Percentiles rank a stretch among this genome's conserved stretches.
phyloP scores from a whole-genome alignment of 2,888 invertebrate species.

The Phaonia tiefii region DNA sequence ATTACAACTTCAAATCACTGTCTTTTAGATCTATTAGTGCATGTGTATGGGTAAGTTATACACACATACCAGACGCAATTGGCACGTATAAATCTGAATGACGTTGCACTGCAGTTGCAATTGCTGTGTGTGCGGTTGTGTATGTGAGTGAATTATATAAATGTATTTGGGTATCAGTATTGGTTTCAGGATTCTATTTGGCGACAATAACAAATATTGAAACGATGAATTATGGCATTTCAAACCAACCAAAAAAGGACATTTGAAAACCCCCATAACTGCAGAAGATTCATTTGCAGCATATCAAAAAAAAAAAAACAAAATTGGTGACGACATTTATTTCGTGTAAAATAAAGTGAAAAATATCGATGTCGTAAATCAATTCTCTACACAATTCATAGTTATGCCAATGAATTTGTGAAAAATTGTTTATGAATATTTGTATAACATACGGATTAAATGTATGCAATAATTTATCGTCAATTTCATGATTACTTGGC shows the following conservation, averaged over 20 bases:
- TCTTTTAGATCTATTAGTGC: no score
- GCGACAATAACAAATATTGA: constrained; percentile 66
- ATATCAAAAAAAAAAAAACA: constrained; percentile 62
- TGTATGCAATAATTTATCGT: constrained; percentile 6
- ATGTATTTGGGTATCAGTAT: constrained; percentile 39
- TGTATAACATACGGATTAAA: constrained; percentile 34
- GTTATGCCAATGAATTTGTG: constrained; percentile 7
- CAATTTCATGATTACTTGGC: not conserved
- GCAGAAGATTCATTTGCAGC: constrained; percentile 46
- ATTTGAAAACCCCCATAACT: constrained; percentile 7
- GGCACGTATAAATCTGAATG: constrained; percentile 60
- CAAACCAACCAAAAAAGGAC: constrained; percentile 61
- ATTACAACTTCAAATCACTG: no score
- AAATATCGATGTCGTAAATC: constrained; percentile 42
- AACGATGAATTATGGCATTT: constrained; percentile 66
- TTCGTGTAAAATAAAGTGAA: constrained; percentile 45
- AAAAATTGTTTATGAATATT: constrained; percentile 34
- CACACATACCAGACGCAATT: no score
- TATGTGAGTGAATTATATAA: constrained; percentile 47
- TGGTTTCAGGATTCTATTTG: constrained; percentile 56
- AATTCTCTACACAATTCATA: constrained; percentile 20
- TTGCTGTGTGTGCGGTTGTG: no score
- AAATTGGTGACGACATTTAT: constrained; percentile 61
- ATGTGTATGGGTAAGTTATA: no score
- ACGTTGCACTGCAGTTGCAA: constrained; percentile 59